These are phyloP conservation scores for Hemitrygon akajei DNA, from an alignment of 2,797 vertebrate species.

Conservation along the genomic window DNA sequence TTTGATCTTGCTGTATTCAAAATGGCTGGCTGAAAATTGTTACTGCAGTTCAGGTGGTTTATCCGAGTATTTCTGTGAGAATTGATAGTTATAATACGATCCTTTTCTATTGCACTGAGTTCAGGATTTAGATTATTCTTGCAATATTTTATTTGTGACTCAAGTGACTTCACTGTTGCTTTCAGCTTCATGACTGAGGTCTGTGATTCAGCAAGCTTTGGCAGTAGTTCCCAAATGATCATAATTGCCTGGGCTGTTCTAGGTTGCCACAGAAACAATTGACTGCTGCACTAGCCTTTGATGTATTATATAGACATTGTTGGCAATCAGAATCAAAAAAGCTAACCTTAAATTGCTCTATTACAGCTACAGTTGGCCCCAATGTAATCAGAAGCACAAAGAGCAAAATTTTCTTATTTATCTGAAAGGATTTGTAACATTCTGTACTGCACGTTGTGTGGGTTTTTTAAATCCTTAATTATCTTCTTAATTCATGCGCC, in stretches of 20 bases:
- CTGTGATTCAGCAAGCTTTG: neutral
- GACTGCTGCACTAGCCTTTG: neutral
- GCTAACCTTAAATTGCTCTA: neutral
- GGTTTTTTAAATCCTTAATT: neutral
- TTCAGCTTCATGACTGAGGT: no score
- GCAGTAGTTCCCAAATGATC: neutral
- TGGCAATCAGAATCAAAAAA: neutral
- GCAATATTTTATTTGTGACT: neutral
- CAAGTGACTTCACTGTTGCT: neutral
- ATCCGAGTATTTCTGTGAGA: neutral
- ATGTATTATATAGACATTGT: neutral
- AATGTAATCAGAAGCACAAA: neutral
- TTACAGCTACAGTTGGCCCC: neutral
- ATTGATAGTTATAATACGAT: neutral
- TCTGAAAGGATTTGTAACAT: neutral
- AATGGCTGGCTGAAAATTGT: neutral
- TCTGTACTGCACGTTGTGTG: neutral
- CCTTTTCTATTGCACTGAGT: neutral
- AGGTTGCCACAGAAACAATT: neutral
- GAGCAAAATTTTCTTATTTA: neutral
- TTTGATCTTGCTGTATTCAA: neutral
- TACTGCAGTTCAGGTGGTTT: neutral
- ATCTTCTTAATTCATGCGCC: neutral
- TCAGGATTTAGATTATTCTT: neutral
- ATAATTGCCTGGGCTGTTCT: neutral